phyloP scores from a whole-genome alignment of 2,113 vertebrate species.

The Acinonyx jubatus region DNA sequence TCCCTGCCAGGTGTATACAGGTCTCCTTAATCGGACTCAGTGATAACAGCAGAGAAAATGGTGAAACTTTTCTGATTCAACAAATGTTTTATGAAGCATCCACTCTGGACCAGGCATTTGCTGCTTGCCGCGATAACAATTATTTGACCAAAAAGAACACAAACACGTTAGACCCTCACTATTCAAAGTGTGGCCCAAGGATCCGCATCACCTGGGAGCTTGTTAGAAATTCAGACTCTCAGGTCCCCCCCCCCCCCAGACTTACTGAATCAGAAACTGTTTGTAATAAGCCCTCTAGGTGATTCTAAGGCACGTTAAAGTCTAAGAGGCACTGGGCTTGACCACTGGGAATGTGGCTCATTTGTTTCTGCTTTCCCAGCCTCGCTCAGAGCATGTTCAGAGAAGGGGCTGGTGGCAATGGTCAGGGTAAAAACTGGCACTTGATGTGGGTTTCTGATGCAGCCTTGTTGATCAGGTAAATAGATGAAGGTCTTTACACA shows the following conservation, averaged over 20 bases:
- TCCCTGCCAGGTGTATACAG: no score
- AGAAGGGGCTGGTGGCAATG: background rate
- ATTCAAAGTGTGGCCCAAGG: background rate
- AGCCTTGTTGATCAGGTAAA: background rate
- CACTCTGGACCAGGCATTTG: background rate
- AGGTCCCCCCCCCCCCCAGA: background rate
- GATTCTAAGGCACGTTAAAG: background rate
- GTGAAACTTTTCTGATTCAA: background rate
- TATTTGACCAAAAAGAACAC: background rate
- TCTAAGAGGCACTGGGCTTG: background rate
- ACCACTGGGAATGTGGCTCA: fast-evolving
- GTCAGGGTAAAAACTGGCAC: no score
- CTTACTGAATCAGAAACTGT: background rate
- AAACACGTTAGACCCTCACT: background rate
- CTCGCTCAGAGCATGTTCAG: background rate
- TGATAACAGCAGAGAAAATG: background rate
- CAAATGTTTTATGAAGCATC: background rate
- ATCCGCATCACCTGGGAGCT: background rate
- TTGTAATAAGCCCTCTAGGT: background rate
- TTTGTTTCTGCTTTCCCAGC: background rate
- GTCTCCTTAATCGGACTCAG: background rate
- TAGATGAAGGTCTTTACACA: background rate
- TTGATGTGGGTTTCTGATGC: background rate
- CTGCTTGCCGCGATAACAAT: background rate
- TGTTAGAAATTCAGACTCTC: background rate